Percentiles rank a stretch among this genome's conserved stretches.
phyloP scores from a whole-genome alignment of 2,113 vertebrate species.

The Coturnix japonica region DNA sequence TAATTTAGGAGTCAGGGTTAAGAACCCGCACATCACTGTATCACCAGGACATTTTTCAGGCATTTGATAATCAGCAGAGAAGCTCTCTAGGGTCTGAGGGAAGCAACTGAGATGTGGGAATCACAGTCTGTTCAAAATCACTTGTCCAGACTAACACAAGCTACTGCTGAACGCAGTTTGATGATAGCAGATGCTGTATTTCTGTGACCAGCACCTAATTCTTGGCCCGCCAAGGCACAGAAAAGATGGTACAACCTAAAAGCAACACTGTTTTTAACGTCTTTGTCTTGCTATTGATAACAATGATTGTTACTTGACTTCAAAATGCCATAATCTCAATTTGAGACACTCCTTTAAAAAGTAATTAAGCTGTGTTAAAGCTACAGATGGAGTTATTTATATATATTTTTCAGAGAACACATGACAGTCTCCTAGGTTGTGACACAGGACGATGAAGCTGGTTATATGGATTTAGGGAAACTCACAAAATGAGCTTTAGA shows the following conservation, averaged over 20 bases:
- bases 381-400: background rate
- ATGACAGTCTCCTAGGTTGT: background rate
- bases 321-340: background rate
- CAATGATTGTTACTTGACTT: background rate
- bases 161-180: background rate
- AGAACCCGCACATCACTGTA: background rate
- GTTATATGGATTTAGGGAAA: background rate
- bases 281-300: background rate
- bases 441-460: background rate
- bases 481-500: background rate
- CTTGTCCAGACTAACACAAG: background rate
- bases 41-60: background rate
- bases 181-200: background rate
- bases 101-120: background rate
- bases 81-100: background rate
- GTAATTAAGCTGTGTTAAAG: background rate
- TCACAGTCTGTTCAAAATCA: background rate
- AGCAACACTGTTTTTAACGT: background rate
- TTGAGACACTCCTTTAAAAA: background rate
- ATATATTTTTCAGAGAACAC: background rate
- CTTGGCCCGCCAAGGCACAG: background rate
- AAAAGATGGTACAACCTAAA: background rate
- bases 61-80: background rate
- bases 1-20: background rate
- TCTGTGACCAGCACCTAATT: background rate